phyloP scores from a whole-genome alignment of 2,888 invertebrate species.

The Panzeria rudis region DNA sequence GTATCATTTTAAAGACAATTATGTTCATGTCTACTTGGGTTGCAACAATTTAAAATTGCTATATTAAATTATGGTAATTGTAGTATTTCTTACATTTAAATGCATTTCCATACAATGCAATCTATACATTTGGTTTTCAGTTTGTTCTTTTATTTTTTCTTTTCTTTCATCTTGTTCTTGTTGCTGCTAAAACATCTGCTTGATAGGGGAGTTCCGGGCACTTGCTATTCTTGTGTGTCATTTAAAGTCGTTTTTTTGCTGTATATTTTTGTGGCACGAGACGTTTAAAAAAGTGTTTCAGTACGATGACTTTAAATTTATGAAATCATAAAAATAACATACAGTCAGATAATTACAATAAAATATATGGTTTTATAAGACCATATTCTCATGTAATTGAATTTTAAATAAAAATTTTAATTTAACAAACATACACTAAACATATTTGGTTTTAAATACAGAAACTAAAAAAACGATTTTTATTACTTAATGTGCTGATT shows the following conservation, averaged over 20 bases:
- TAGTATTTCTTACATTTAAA: slow-evolving; percentile 64
- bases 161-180: not conserved
- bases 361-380: too few relatives aligned
- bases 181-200: slow-evolving; percentile 1
- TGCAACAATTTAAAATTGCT: slow-evolving; percentile 59
- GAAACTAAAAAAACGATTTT: too few relatives aligned
- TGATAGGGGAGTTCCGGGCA: not conserved
- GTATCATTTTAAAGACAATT: not conserved
- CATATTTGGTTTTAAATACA: too few relatives aligned
- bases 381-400: too few relatives aligned
- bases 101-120: slow-evolving; percentile 45
- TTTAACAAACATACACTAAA: too few relatives aligned
- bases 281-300: not conserved
- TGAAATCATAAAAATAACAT: not conserved
- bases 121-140: not conserved
- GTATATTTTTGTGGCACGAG: not conserved
- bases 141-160: not conserved
- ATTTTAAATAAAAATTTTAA: too few relatives aligned
- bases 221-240: not conserved
- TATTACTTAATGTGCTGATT: too few relatives aligned
- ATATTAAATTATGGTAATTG: slow-evolving; percentile 69
- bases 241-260: not conserved
- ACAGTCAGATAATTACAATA: too few relatives aligned
- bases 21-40: slow-evolving; percentile 10
- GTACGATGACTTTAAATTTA: not conserved